These are phyloP conservation scores for Hylaea fasciaria DNA, from an alignment of 2,888 invertebrate species.

Conservation along the genomic window DNA sequence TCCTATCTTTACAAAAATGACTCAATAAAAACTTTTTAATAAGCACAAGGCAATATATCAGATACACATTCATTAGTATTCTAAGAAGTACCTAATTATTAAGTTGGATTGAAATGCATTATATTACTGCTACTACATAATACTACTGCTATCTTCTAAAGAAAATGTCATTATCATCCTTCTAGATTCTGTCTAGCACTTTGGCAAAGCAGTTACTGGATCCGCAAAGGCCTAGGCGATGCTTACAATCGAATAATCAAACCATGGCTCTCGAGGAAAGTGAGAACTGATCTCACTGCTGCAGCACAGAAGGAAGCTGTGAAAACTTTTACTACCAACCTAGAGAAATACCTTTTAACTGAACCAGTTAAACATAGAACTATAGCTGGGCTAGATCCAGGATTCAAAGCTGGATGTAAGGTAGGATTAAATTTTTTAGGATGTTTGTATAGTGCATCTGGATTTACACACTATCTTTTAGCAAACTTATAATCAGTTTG, in stretches of 20 bases:
- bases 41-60: no score
- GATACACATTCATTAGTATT: no score
- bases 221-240: conserved; percentile 71
- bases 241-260: conserved; percentile 81
- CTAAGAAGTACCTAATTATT: no score
- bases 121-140: no score
- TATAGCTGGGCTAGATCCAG: conserved; percentile 95
- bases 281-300: conserved; percentile 89
- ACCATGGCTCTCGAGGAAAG: conserved; percentile 88
- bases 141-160: background rate
- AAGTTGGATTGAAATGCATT: no score
- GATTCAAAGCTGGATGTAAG: conserved; percentile 95
- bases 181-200: conserved; percentile 71
- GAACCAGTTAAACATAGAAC: conserved; percentile 92
- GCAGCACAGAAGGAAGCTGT: conserved; percentile 93
- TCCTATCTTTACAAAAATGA: no score
- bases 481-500: no score
- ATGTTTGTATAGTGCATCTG: no score
- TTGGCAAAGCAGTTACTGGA: conserved; percentile 72
- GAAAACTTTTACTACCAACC: conserved; percentile 92
- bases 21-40: no score
- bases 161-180: conserved; percentile 5
- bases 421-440: conserved; percentile 53
- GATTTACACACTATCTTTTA: no score
- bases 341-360: conserved; percentile 92